Percentiles rank a stretch among this genome's conserved stretches.
Conservation (phyloP, 2,113 vertebrate species). For the Coreoperca whiteheadi region DNA sequence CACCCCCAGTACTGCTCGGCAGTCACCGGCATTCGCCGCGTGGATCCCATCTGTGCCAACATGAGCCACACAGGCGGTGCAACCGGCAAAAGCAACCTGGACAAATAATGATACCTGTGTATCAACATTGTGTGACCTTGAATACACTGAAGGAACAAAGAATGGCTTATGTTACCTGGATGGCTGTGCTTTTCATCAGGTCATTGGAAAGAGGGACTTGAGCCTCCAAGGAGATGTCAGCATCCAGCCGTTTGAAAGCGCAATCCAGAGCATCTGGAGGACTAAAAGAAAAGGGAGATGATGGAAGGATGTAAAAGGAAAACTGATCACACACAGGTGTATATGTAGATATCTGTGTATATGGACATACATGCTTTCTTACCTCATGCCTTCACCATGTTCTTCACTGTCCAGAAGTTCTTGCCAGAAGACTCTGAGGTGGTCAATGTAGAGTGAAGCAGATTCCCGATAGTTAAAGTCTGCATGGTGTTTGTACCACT, state of each 20-base stretch:
- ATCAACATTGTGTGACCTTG: neutral
- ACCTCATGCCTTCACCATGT: slow-evolving; percentile 84
- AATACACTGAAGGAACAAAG: neutral
- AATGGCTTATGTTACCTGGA: slow-evolving; percentile 80
- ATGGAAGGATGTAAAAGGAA: neutral
- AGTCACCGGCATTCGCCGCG: slow-evolving; percentile 93
- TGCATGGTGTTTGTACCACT: slow-evolving; percentile 90
- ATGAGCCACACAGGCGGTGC: slow-evolving; percentile 93
- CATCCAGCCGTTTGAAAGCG: slow-evolving; percentile 93
- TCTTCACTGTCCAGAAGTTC: slow-evolving; percentile 90
- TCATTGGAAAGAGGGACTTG: slow-evolving; percentile 91
- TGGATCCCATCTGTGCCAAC: slow-evolving; percentile 87
- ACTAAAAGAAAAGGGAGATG: slow-evolving; percentile 39
- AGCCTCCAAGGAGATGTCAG: slow-evolving; percentile 93
- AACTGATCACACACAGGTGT: neutral
- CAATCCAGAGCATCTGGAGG: slow-evolving; percentile 87
- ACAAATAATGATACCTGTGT: neutral
- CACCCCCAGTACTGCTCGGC: slow-evolving; percentile 91
- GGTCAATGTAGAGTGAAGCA: slow-evolving; percentile 88
- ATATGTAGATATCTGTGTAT: neutral
- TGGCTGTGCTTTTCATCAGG: slow-evolving; percentile 87
- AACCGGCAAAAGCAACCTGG: slow-evolving; percentile 93
- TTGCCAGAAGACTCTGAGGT: slow-evolving; percentile 96
- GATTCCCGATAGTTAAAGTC: slow-evolving; percentile 88
- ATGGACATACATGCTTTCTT: neutral